Base-by-base conservation (phyloP, 2,888 invertebrate genomes). In the Physocephala rufipes region DNA sequence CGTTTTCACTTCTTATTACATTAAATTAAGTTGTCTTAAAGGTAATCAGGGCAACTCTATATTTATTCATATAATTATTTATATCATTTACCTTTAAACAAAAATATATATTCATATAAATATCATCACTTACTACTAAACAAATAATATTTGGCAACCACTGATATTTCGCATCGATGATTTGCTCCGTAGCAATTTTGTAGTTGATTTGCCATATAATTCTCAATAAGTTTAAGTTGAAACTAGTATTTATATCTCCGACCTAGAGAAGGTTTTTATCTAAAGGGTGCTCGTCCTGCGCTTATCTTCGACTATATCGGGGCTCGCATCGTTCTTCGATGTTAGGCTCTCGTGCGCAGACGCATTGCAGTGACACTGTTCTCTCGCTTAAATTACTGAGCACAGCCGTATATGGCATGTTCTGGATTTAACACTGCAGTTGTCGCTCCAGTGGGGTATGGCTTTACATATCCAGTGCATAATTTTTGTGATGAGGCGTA, bases 381-480 rank as follows among this genome's bases (percentile, higher is more conserved):
- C 73, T 72, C 74, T 77, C 70, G 76, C 74, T 74, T 75, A 53
- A 71, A 53, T 71, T 67, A 73, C 66, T 65, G 15, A 66, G 75
- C 72, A 64, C 66, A 55, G 53, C 49, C 62, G 76, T 76, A 72
- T 67, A 74, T 77, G 36, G 72, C 71, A 24, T 26, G 71, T 64
- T 68, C 59, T 74, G 77, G n/a, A 64, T 75, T 75, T 75, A 76
- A 75, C 67, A 72, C 65, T 71, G 73, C 73, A 70, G 68, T 65
- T 47, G 74, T 73, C 73, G 72, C 76, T 80, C 74, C 83, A 82
- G 83, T 84, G 84, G 84, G 83, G 85, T 84, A 85, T 85, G 84
- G 85, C 82, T 84, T 85, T 85, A 82, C 85, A 84, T 85, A 84
- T 85, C 83, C 84, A 83, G 85, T 81, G 79, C 82, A 72, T 80